These are phyloP conservation scores for Urocyon cinereoargenteus DNA, from an alignment of 2,797 vertebrate species.

Conservation along the genomic window DNA sequence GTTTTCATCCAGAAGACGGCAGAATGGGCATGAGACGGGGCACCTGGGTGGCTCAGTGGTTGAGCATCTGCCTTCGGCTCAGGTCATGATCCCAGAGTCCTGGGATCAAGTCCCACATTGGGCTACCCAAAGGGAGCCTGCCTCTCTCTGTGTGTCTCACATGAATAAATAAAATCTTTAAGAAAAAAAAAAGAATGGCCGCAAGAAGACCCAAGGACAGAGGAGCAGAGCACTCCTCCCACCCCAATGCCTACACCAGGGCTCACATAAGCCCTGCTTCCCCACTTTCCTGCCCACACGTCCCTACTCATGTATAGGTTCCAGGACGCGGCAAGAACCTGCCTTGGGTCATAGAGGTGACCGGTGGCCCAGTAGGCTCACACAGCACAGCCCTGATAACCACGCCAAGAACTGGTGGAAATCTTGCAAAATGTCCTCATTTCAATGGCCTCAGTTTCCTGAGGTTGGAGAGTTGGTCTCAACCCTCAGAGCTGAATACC, in stretches of 20 bases:
- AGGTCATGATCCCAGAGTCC: no score
- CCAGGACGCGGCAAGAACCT: rapidly evolving
- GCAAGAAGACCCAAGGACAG: neutral
- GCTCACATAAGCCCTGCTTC: rapidly evolving
- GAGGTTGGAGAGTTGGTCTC: neutral
- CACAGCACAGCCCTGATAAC: neutral
- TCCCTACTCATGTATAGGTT: neutral
- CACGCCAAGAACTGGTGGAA: rapidly evolving
- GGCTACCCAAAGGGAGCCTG: no score
- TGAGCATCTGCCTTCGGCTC: no score
- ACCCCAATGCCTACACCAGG: no score
- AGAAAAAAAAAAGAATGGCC: no score
- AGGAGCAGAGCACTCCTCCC: neutral
- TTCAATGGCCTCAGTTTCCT: rapidly evolving
- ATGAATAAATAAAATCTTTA: no score
- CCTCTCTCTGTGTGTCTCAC: no score
- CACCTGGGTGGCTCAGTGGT: no score
- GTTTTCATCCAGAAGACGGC: rapidly evolving
- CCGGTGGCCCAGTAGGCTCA: rapidly evolving
- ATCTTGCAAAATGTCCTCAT: rapidly evolving
- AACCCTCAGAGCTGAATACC: neutral
- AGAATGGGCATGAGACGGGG: no score
- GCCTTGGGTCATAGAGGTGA: no score
- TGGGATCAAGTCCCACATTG: no score
- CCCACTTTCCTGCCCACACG: neutral